Evolutionary conservation across 2,113 vertebrate genomes (phyloP).

Genomic region (Hippoglossus stenolepis): DNA sequence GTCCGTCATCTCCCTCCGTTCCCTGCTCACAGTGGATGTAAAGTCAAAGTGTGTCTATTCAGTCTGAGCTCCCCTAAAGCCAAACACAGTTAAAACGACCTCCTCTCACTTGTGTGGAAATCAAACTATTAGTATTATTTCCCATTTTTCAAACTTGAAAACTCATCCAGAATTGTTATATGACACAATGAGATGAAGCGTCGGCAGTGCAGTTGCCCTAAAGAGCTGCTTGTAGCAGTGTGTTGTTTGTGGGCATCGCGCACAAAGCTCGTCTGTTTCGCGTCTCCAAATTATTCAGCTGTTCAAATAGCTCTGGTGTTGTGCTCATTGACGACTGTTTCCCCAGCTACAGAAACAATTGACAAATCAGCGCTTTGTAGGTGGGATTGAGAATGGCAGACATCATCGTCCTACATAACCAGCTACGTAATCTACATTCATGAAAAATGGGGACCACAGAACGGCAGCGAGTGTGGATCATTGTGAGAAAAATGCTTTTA

Average conservation of each 20-base stretch:
- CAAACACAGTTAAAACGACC: neutral
- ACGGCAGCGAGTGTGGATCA: no score
- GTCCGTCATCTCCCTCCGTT: conserved; percentile 21
- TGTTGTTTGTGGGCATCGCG: conserved; percentile 5
- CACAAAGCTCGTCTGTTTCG: neutral
- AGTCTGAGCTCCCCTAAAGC: conserved; percentile 13
- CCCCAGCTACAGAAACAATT: neutral
- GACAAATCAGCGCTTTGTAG: conserved; percentile 6
- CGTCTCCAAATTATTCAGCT: conserved; percentile 9
- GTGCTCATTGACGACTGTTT: conserved; percentile 1
- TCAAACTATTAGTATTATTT: no score
- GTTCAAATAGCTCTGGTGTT: conserved; percentile 5
- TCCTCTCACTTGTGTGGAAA: conserved; percentile 12
- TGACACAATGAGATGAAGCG: neutral
- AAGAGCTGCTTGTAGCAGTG: neutral
- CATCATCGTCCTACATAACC: neutral
- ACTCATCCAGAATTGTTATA: neutral
- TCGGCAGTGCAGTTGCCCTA: neutral
- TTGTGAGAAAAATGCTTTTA: no score
- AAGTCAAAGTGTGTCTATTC: neutral
- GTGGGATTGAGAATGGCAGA: neutral
- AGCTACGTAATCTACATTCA: neutral
- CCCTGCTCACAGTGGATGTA: conserved; percentile 12
- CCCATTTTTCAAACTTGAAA: no score
- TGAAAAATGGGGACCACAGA: neutral